Evolutionary conservation across 2,888 invertebrate species (phyloP), one percentile per base, ranked within the genome.

Genomic region (Pseudococcus longispinus): DNA sequence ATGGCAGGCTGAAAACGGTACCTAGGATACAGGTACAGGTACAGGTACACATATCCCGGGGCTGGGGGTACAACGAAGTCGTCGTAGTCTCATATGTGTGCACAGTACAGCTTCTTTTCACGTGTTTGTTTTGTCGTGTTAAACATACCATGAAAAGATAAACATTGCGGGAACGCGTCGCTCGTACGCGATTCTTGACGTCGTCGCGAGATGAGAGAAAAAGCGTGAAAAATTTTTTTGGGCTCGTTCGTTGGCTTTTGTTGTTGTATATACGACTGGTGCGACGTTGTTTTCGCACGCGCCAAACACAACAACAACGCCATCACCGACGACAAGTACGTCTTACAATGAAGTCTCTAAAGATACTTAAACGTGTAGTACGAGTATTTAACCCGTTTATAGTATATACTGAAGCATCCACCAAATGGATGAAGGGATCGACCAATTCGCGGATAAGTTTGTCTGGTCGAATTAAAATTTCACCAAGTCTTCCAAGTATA

Each of bases 111-210:
- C n/a, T 74, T 74, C 74, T 74, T 74, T 37, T 74, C 26, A 37
- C 74, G 37, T 37, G 74, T 74, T 74, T 74, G 74, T 74, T 74
- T 74, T 74, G 74, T 37, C 37, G 74, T 37, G 74, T 74, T 74
- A 74, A 74, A 74, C 74, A 74, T 74, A 74, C 74, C 74, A 74
- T 74, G 74, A 74, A 74, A 37, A 74, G 74, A 74, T 74, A 74
- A 74, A 74, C 74, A 74, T 74, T 74, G 74, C 74, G 74, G 74
- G n/a, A 51, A n/a, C n/a, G 51, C 37, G n/a, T n/a, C n/a, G n/a
- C n/a, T n/a, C 6, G 44, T 46, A 11, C 44, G 44, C 44, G 44
- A 46, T 13, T 6, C 44, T 15, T 65, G 60, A 23, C 65, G 65
- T 65, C n/a, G 4, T 26, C 37, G 37, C 9, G 37, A 37, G 65